A percentile compares a stretch with the other conserved stretches of the same genome.
Evolutionary conservation across 2,113 vertebrate species (phyloP).

Genomic region (Grus americana): DNA sequence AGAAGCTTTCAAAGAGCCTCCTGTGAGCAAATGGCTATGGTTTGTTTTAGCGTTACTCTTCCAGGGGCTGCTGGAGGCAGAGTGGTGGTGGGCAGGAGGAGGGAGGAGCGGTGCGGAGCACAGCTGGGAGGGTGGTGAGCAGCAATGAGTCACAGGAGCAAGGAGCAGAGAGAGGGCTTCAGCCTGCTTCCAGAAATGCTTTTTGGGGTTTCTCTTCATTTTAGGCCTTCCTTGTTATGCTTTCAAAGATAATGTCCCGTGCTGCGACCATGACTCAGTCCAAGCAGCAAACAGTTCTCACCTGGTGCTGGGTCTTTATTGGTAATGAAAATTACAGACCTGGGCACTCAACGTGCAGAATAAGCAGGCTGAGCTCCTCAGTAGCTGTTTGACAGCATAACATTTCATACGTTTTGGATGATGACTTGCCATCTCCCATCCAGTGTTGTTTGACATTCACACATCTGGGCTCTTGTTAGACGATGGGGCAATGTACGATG

Average conservation of each 20-base stretch:
- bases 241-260: neutral
- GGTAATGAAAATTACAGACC: neutral
- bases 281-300: neutral
- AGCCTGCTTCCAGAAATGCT: neutral
- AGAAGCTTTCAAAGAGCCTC: neutral
- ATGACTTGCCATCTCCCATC: neutral
- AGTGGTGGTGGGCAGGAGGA: rapidly evolving
- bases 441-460: neutral
- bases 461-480: neutral
- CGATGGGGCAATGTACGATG: rapidly evolving
- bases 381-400: neutral
- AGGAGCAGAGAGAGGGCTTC: rapidly evolving
- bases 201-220: neutral
- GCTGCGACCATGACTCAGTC: neutral
- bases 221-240: neutral
- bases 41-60: neutral
- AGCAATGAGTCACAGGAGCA: neutral
- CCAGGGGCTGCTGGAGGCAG: neutral
- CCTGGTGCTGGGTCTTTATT: neutral
- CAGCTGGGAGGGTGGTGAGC: neutral
- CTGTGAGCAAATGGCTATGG: neutral
- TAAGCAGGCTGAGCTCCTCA: neutral
- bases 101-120: rapidly evolving
- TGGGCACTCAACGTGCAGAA: neutral
- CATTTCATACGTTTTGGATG: neutral